Base-by-base conservation (phyloP, 2,888 invertebrate genomes). In the Pterostichus madidus region DNA sequence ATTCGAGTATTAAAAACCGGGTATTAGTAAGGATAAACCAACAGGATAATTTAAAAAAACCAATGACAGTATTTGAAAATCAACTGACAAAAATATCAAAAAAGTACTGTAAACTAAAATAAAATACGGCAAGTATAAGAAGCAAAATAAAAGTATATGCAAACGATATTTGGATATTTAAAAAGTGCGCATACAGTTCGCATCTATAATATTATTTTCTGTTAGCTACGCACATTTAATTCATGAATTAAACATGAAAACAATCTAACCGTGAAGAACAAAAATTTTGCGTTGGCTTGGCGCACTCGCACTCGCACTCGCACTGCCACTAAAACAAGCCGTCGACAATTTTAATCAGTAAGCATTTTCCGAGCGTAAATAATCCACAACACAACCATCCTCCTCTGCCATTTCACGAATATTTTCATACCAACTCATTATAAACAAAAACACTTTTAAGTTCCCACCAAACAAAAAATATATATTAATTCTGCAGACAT, bases 151-250 rank as follows among this genome's bases (percentile, higher is more conserved):
- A 53, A 10, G 2, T 59, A 0, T 24, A 31, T 56, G 56, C 10
- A 31, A 31, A 31, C 17, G 59, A 59, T 8, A 5, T 61, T n/a
- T 59, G 15, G 49, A 32, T 17, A 32, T 24, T 61, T 64, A 39
- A 59, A 68, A 64, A 13, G 64, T 35, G 31, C 35, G 31, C 35
- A 59, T 13, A 64, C 6, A 64, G n/a, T 64, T 64, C 17, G 73
- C 73, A 73, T 73, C 49, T 75, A 52, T 75, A 73, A 73, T 73
- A 75, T 52, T 49, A 75, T 75, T 75, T 75, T 75, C 31, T 75
- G 75, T 75, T 49, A 49, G 75, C 75, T 75, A 75, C 75, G 75
- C 75, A 75, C 75, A 75, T 75, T 75, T 49, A 75, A 75, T 52
- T 75, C 52, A 75, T 75, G 75, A 75, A 75, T 75, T 75, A 75